Base-by-base conservation (phyloP, 37 sponge, comb jelly and placozoan genomes). In the Amphimedon queenslandica region DNA sequence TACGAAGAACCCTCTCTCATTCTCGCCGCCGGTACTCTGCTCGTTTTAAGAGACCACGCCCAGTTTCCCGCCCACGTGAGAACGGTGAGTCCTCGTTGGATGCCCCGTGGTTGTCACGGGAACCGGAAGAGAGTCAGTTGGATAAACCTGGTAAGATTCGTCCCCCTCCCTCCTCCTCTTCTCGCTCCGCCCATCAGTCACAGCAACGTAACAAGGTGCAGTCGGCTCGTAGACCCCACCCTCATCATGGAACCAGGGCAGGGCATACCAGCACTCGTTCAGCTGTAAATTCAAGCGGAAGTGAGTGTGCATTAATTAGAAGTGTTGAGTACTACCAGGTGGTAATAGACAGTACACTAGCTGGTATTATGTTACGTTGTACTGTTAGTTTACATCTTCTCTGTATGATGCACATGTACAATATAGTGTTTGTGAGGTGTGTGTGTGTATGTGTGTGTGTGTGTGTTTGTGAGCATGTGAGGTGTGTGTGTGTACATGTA, bases 1-100 rank as follows among this genome's bases (percentile, higher is more conserved):
- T 90, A 33, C 58, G 90, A 21, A 56, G 81, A 51, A 84, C 85
- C 2, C 85, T 90, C 2, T 84, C 80, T 3, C 90, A 90, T 60
- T 84, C 85, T 42, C 66, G 83, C 27, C 70, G 81, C 37, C 60
- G 90, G 34, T 90, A 80, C 42, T 90, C 90, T 10, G 64, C 66
- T 47, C 65, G 74, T 40, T 40, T 77, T 34, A 61, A 41, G 32
- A 61, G 82, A 28, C 68, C 32, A 23, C 53, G 39, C 18, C 75
- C 72, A 20, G 13, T 41, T 8, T 36, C 42, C 32, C 41, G 25
- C 32, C 77, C 34, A 4, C 58, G 51, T 51, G 75, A 60, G 43
- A 40, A 28, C 21, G 36, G 34, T 40, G 37, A 30, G 3, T 37
- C 4, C 33, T 63, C 42, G 8, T 37, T 36, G 51, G 66, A 28